A percentile compares a stretch with the other conserved stretches of the same genome.
These are phyloP conservation scores for Eriocheir sinensis DNA, from an alignment of 1,140 invertebrate genomes.

Conservation along the genomic window DNA sequence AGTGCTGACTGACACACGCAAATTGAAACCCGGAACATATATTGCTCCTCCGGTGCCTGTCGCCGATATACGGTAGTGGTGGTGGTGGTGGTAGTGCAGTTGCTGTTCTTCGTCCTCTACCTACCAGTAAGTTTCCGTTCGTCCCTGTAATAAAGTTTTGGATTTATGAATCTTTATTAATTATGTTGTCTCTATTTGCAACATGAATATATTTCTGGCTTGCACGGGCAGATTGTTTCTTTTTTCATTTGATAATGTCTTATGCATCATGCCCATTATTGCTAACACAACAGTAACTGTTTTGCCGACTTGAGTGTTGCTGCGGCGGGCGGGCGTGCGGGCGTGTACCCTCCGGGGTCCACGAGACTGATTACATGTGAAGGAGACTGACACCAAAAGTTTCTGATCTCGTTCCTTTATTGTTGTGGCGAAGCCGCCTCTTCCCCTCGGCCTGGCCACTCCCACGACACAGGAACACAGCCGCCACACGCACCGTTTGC, in stretches of 20 bases:
- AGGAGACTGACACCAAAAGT: not conserved
- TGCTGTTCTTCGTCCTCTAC: not conserved
- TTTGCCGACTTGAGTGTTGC: not conserved
- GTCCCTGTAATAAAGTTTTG: not conserved
- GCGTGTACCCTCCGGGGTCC: not conserved
- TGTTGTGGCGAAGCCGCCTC: not conserved
- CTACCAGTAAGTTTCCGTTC: not conserved
- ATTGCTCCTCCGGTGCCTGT: not conserved
- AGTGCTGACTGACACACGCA: conserved; percentile 26
- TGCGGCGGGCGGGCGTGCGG: not conserved
- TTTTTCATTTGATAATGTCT: conserved; percentile 1
- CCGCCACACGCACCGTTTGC: not conserved
- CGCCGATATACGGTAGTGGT: not conserved
- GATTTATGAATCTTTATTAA: not conserved
- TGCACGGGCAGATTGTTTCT: not conserved
- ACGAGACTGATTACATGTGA: not conserved
- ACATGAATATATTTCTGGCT: not conserved
- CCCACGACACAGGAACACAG: not conserved
- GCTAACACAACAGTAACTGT: not conserved
- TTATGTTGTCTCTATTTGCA: too few relatives aligned
- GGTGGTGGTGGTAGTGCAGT: not conserved
- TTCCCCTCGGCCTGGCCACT: not conserved
- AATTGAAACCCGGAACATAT: conserved; percentile 30
- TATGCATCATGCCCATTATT: not conserved
- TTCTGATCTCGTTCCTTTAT: not conserved